These are phyloP conservation scores for Meda fulgida DNA, from an alignment of 2,797 vertebrate species.

Conservation along the genomic window DNA sequence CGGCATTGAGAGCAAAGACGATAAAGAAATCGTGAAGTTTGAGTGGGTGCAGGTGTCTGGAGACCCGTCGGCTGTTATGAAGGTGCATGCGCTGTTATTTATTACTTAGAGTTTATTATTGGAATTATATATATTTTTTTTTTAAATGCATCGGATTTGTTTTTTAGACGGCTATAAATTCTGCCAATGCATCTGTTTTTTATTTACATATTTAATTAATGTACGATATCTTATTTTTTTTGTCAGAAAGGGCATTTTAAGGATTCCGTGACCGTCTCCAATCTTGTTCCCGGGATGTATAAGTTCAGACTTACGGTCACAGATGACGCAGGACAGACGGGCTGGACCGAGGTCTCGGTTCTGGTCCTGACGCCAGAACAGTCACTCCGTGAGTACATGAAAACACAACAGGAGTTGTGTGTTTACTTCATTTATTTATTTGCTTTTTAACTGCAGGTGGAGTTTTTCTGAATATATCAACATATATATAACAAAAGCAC, in stretches of 20 bases:
- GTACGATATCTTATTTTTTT: neutral
- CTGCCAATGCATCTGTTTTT: neutral
- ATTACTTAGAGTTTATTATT: neutral
- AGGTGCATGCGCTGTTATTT: slow-evolving; percentile 72
- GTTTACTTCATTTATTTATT: neutral
- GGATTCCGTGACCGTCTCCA: slow-evolving; percentile 82
- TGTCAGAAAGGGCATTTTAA: slow-evolving; percentile 71
- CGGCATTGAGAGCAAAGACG: slow-evolving; percentile 82
- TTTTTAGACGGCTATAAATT: neutral
- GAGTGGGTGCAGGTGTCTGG: slow-evolving; percentile 80
- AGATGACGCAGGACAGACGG: slow-evolving; percentile 74
- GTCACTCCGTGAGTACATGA: slow-evolving; percentile 83
- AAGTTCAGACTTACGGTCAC: slow-evolving; percentile 86
- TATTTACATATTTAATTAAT: neutral
- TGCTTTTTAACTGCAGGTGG: neutral
- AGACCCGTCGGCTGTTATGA: slow-evolving; percentile 68
- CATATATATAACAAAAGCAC: fast-evolving
- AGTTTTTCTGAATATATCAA: neutral
- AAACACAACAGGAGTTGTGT: neutral
- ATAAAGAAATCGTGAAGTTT: slow-evolving; percentile 71
- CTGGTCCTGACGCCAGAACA: slow-evolving; percentile 87
- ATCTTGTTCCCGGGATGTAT: slow-evolving; percentile 87
- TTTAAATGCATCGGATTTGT: neutral
- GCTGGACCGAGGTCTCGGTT: slow-evolving; percentile 80
- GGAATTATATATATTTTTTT: neutral